Evolutionary conservation across 1,140 invertebrate species (phyloP), one percentile per base, ranked within the genome.

Genomic region (Trichomalopsis sarcophagae): DNA sequence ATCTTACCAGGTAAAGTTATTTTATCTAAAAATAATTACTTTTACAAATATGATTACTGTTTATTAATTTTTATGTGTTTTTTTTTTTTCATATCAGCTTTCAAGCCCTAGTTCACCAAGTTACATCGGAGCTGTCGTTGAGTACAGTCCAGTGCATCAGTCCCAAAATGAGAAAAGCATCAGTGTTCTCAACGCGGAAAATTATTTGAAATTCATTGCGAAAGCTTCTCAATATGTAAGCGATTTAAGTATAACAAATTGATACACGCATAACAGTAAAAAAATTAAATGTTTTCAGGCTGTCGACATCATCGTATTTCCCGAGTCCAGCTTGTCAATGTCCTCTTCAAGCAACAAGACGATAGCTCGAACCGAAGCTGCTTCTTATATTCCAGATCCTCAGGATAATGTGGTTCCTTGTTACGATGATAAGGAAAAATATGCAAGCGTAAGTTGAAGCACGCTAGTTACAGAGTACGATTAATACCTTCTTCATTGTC

Each of bases 281-380:
- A n/a, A 30, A 75, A 62, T 75, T 44, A 9, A 44, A 44, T 17
- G 33, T 74, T 86, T 90, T 91, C 84, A 97, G 95, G 91, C 93
- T 78, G 95, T 94, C 0, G 96, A 98, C 86, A 97, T 98, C 21
- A 94, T 98, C 6, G 96, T 98, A 2, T 98, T 98, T 89, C 97
- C 97, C 0, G 97, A 98, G 91, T 93, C 94, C 88, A 95, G 95
- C 10, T 87, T 96, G 9, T 81, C 85, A 23, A 94, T 86, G 27
- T 21, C 93, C 17, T 89, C 74, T 74, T 75, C 75, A 40, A 55
- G 55, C 4, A 76, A 86, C 55, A 47, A 50, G 71, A 50, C 73
- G 6, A 68, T 84, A 23, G 2, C 27, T 47, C 93, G 94, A 17
- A 88, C 89, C 81, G 90, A 93, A 40, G 85, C 86, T 66, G 88